Base-by-base conservation (phyloP, 2,888 invertebrate genomes). In the Epinotia bilunana region DNA sequence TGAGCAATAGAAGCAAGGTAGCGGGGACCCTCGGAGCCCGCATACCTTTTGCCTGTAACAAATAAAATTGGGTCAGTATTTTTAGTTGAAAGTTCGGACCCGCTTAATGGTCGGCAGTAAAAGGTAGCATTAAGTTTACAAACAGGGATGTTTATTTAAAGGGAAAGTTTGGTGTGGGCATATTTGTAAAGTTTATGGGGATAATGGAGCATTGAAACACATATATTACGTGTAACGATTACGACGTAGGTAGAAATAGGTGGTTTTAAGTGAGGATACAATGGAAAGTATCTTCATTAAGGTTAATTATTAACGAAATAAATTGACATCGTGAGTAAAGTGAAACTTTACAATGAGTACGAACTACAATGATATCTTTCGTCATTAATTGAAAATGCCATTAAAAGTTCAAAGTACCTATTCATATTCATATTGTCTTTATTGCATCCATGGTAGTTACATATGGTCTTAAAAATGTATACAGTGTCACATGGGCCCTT, bases 41-140 rank as follows among this genome's bases (percentile, higher is more conserved):
- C 93, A 94, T 94, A 89, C 92, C 93, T 93, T 85, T 87, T 86
- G 90, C 90, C 93, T 94, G 92, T 55, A 91, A 91, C 88, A 89
- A 90, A 82, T 76, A 76, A 80, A 80, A 81, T 61, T 39, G 7
- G 70, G 60, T 75, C 70, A 75, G 53, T 58, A 53, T 39, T 39
- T 49, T 55, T 33, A 71, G 58, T 65, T 64, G 23, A 43, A 60
- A 70, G 49, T 43, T 71, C 12, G 39, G 28, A 23, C 55, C 28
- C 18, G 55, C 43, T 58, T 72, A 65, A 49, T 65, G 33, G 46
- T 4, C 16, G n/a, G 12, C 6, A 43, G 28, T 60, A 49, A 49
- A 72, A 58, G 28, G 28, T 43, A 64, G 12, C 57, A 58, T 72
- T 46, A 64, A 57, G 72, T 64, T 46, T 28, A 63, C 53, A 55